A percentile compares a stretch with the other conserved stretches of the same genome.
phyloP scores from a whole-genome alignment of 1,140 invertebrate species.

The Diorhabda elongata region DNA sequence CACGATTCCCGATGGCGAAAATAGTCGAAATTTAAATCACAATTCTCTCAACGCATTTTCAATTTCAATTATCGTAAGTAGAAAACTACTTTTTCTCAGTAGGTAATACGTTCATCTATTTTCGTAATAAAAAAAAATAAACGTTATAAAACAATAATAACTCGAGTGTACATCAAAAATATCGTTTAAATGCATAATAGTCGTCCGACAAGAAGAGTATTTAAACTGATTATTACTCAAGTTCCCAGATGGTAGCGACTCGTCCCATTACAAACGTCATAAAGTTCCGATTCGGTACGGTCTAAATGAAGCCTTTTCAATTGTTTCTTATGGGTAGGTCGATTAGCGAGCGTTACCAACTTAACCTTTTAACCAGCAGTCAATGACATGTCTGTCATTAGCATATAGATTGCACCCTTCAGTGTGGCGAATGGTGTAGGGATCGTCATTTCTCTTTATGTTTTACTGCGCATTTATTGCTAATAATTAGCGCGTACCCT shows the following conservation, averaged over 20 bases:
- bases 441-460: constrained; percentile 21
- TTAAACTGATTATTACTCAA: constrained; percentile 10
- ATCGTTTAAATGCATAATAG: too few species aligned
- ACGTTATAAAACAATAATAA: too few species aligned
- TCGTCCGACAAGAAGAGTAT: neutral
- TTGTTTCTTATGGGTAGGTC: constrained; percentile 18
- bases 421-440: constrained; percentile 30
- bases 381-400: constrained; percentile 35
- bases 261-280: constrained; percentile 15
- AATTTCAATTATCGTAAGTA: too few species aligned
- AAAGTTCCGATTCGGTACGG: constrained; percentile 19
- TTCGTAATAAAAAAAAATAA: too few species aligned
- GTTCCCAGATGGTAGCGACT: constrained; percentile 18
- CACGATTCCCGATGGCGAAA: too few species aligned
- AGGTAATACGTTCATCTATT: too few species aligned
- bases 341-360: constrained; percentile 29
- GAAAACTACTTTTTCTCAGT: too few species aligned
- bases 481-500: constrained; percentile 23
- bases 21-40: too few species aligned
- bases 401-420: constrained; percentile 41
- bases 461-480: constrained; percentile 29
- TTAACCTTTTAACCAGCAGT: constrained; percentile 34
- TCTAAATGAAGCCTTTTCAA: constrained; percentile 14
- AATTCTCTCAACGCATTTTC: too few species aligned
- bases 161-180: too few species aligned